These are phyloP conservation scores for Cephalophus harveyi DNA, from an alignment of 2,113 vertebrate species.

Conservation along the genomic window DNA sequence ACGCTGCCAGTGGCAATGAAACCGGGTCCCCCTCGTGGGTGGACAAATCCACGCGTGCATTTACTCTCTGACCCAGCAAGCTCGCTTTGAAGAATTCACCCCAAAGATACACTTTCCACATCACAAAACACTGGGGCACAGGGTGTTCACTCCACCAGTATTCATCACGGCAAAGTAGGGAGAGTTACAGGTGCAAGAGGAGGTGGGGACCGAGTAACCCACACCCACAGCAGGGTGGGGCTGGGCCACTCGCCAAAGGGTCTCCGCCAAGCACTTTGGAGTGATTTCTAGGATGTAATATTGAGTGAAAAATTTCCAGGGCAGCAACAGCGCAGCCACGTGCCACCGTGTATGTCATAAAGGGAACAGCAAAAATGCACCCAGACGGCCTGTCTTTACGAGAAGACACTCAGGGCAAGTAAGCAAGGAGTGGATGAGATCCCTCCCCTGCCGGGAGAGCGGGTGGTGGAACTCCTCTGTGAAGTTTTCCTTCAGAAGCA, in stretches of 20 bases:
- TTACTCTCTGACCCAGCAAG: neutral
- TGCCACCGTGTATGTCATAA: fast-evolving
- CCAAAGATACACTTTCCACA: too few relatives aligned
- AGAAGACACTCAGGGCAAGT: neutral
- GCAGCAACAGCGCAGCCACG: fast-evolving
- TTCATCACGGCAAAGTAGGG: fast-evolving
- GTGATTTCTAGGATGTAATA: fast-evolving
- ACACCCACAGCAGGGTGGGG: neutral
- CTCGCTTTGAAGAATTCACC: neutral
- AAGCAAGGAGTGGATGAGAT: fast-evolving
- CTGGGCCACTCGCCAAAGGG: fast-evolving
- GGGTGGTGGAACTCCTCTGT: fast-evolving
- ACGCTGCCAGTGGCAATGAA: fast-evolving
- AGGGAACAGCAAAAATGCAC: fast-evolving
- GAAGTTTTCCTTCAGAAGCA: neutral
- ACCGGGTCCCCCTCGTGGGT: neutral
- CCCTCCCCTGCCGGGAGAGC: fast-evolving
- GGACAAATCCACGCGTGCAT: fast-evolving
- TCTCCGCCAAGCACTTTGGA: too few relatives aligned
- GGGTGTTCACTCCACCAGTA: fast-evolving
- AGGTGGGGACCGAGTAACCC: fast-evolving
- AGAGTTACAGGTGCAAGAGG: fast-evolving
- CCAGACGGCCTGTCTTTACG: neutral
- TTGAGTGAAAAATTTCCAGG: too few relatives aligned
- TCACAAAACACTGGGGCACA: too few relatives aligned